Evolutionary conservation across 2,888 invertebrate genomes (phyloP).

Genomic region (Cepaea hortensis): DNA sequence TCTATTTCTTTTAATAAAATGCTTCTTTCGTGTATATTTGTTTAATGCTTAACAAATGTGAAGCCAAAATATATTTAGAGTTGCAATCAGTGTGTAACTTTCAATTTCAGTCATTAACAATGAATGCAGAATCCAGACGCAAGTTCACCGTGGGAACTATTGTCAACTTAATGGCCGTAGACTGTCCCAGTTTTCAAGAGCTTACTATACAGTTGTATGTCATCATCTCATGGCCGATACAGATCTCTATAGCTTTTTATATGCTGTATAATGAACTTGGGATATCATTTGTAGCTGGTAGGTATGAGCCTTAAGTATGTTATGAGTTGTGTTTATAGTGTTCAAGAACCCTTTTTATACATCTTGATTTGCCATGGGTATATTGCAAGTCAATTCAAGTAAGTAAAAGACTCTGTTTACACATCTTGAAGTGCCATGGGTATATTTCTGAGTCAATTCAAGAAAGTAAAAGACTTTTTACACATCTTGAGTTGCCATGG

Average conservation of each 20-base stretch:
- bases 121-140: conserved; percentile 73
- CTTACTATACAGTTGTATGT: conserved; percentile 52
- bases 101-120: conserved; percentile 73
- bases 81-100: no score
- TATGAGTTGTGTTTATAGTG: background rate
- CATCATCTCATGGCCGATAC: conserved; percentile 58
- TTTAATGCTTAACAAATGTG: no score
- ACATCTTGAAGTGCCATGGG: no score
- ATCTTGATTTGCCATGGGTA: background rate
- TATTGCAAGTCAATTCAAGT: background rate
- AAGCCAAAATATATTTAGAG: no score
- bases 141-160: conserved; percentile 77
- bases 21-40: no score
- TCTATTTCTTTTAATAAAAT: no score
- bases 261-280: conserved; percentile 75
- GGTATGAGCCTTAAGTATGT: background rate
- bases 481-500: no score
- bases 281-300: conserved; percentile 89
- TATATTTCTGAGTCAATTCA: no score
- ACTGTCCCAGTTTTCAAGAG: conserved; percentile 75
- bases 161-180: conserved; percentile 78
- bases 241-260: conserved; percentile 53
- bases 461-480: no score
- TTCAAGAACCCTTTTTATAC: no score
- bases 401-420: background rate